A percentile compares a stretch with the other conserved stretches of the same genome.
Evolutionary conservation across 2,113 vertebrate genomes (phyloP).

Genomic region (Dipodomys ordii): DNA sequence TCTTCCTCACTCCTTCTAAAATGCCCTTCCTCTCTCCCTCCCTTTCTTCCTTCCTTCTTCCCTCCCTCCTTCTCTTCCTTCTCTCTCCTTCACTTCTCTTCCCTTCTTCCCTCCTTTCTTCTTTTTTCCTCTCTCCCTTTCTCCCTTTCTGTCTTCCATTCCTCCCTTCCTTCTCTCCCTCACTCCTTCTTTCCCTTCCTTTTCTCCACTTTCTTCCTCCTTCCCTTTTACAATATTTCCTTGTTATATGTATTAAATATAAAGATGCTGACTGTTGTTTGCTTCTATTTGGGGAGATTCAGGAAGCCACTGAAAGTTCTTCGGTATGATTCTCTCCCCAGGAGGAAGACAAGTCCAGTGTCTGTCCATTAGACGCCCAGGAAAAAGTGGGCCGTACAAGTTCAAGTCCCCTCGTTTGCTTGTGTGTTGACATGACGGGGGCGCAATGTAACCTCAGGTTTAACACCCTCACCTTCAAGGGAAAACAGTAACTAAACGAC

Average conservation of each 20-base stretch:
- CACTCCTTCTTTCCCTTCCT: rapidly evolving
- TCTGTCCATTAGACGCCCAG: background rate
- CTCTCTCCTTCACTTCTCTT: background rate
- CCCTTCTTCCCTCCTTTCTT: rapidly evolving
- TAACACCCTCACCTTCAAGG: no score
- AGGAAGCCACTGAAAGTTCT: background rate
- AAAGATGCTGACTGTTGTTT: background rate
- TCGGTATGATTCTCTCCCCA: background rate
- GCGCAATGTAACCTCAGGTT: no score
- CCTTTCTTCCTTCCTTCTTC: no score
- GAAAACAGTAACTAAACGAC: no score
- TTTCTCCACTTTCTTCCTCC: background rate
- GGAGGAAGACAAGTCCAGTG: background rate
- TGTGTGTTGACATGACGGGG: no score
- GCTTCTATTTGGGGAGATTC: background rate
- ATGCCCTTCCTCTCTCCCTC: no score
- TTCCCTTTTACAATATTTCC: background rate
- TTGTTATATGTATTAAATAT: background rate
- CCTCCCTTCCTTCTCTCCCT: no score
- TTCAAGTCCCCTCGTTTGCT: background rate
- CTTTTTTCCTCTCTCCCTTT: no score
- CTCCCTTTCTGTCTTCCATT: background rate
- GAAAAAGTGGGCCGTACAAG: background rate
- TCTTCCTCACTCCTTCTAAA: no score
- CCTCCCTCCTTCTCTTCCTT: background rate